Evolutionary conservation across 2,797 vertebrate species (phyloP), one percentile per base, ranked within the genome.

Genomic region (Podargus strigoides): DNA sequence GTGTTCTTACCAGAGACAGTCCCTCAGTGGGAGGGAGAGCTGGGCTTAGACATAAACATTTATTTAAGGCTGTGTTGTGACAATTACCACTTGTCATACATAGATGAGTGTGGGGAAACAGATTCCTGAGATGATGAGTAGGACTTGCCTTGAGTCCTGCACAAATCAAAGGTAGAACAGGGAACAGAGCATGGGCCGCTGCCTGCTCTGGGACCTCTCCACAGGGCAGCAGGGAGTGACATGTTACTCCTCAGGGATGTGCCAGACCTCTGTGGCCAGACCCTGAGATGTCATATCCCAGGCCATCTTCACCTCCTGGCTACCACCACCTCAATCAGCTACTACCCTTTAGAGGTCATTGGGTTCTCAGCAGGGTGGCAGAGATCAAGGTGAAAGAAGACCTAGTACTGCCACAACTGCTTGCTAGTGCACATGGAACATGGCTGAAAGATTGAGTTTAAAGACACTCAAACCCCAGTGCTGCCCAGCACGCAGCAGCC

Each of bases 381-480:
- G 60, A 56, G 52, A 22, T 34, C 12, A 11, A 73, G 47, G 59
- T 22, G 44, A 20, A 39, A 21, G 74, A 81, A 53, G 19, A 68
- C 37, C 72, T 41, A 30, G 32, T 18, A 10, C 64, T 42, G 42
- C 50, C 36, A 19, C 1, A 7, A 55, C 64, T 74, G 10, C 4
- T 46, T 42, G 30, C 23, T 32, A 50, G 24, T 34, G 50, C 70
- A 3, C 17, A 5, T 0, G 1, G 49, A 50, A 46, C 2, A 0
- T 7, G 39, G 11, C 63, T 76, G 42, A 22, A 39, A 22, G 47
- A 41, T 0, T 10, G 49, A 78, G 69, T 58, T 49, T 26, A 22
- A 50, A 53, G 59, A 37, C 67, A 18, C 19, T 7, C 34, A 59
- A 24, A 23, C 9, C 24, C 39, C 73, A 52, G 72, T 34, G 36